Evolutionary conservation across 2,888 invertebrate genomes (phyloP).

Genomic region (Drosophila monieri): DNA sequence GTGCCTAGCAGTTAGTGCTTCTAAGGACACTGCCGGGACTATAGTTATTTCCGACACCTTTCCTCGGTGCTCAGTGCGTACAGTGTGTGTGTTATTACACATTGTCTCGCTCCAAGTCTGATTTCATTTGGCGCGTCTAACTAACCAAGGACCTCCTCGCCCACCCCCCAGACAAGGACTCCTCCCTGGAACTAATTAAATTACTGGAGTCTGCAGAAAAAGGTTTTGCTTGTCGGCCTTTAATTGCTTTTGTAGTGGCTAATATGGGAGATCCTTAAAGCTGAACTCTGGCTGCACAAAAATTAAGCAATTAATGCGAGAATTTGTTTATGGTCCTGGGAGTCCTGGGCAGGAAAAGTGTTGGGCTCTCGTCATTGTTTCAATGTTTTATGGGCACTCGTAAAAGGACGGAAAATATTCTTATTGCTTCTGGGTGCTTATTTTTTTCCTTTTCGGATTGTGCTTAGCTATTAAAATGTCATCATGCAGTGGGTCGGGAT

Average conservation of each 20-base stretch:
- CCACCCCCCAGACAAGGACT: constrained; percentile 12
- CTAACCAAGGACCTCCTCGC: constrained; percentile 17
- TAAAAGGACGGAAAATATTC: constrained; percentile 68
- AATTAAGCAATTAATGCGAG: constrained; percentile 69
- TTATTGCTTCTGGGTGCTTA: constrained; percentile 44
- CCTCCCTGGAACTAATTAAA: constrained; percentile 65
- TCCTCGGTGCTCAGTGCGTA: not conserved
- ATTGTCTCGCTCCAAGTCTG: constrained; percentile 57
- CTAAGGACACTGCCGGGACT: not conserved
- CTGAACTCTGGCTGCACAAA: constrained; percentile 27
- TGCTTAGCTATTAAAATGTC: constrained; percentile 69
- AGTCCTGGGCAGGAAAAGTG: constrained; percentile 40
- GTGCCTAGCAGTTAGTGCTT: not conserved
- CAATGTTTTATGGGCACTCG: constrained; percentile 59
- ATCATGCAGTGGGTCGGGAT: constrained; percentile 43
- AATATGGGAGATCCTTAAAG: constrained; percentile 28
- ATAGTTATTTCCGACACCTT: constrained; percentile 27
- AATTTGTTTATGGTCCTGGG: constrained; percentile 49
- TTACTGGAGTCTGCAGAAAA: constrained; percentile 46
- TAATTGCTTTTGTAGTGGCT: constrained; percentile 51
- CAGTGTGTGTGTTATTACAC: constrained; percentile 34
- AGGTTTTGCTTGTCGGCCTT: constrained; percentile 52
- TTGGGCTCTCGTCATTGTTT: constrained; percentile 61
- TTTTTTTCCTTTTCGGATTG: constrained; percentile 33
- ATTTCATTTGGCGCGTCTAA: constrained; percentile 55